A percentile compares a stretch with the other conserved stretches of the same genome.
Evolutionary conservation across 1,140 invertebrate genomes (phyloP).

Genomic region (Drosophila equinoxialis): DNA sequence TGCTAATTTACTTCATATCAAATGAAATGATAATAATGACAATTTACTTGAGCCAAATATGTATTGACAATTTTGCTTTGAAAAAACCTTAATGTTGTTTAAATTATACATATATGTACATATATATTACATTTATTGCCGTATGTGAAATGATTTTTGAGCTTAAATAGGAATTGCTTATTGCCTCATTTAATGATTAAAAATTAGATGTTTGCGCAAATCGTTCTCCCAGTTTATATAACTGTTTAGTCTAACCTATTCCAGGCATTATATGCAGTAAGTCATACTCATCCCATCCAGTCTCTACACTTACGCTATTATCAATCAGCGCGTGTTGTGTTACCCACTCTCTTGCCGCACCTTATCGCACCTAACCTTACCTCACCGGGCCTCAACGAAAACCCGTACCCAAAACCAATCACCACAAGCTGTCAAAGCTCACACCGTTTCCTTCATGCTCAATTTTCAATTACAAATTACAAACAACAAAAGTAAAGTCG

Average conservation of each 20-base stretch:
- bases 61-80: no score
- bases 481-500: conserved; percentile 49
- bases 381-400: not conserved
- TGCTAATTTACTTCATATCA: no score
- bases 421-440: conserved; percentile 67
- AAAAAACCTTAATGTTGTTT: no score
- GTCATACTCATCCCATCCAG: not conserved
- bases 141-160: no score
- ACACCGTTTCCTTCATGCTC: conserved; percentile 71
- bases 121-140: no score
- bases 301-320: conserved; percentile 37
- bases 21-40: no score
- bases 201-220: conserved; percentile 2
- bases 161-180: not conserved
- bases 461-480: conserved; percentile 79
- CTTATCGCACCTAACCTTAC: no score
- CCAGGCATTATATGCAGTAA: conserved; percentile 1
- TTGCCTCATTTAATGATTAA: not conserved
- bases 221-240: not conserved
- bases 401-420: conserved; percentile 31
- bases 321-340: conserved; percentile 42
- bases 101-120: no score
- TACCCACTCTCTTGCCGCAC: not conserved
- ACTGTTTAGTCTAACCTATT: not conserved
- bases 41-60: no score